Conservation (phyloP, 2,113 vertebrate genomes). For the Etheostoma cragini region DNA sequence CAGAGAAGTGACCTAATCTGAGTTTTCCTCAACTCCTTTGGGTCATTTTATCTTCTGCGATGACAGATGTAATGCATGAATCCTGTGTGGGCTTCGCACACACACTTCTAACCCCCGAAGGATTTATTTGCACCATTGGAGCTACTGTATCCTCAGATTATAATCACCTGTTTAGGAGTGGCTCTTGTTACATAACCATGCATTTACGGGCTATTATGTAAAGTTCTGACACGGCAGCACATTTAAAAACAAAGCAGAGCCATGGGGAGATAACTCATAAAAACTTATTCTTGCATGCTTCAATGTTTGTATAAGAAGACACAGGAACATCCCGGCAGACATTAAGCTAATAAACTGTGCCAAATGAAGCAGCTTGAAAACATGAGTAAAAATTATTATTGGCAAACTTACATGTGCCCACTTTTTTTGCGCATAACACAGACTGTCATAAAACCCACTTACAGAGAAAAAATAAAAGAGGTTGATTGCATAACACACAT, state of each 20-base stretch:
- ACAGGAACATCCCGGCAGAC: conserved; percentile 20
- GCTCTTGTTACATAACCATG: background rate
- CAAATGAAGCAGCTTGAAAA: conserved; percentile 2
- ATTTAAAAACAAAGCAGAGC: background rate
- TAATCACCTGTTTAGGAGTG: background rate
- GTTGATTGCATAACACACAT: conserved; percentile 42
- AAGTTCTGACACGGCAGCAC: background rate
- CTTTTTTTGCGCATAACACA: background rate
- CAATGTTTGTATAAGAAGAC: conserved; percentile 13
- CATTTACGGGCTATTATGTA: background rate
- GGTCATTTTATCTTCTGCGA: background rate
- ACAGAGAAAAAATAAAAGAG: background rate
- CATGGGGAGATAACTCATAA: background rate
- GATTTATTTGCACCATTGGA: conserved; percentile 9
- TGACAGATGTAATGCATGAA: background rate
- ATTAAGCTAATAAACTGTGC: background rate
- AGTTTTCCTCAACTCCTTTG: background rate
- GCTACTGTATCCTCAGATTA: background rate
- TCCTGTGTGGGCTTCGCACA: background rate
- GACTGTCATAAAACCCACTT: background rate
- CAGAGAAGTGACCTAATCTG: no score
- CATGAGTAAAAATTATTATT: background rate
- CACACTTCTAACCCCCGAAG: conserved; percentile 3
- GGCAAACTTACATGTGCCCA: background rate
- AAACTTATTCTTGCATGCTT: background rate